Evolutionary conservation across 2,797 vertebrate species (phyloP), one percentile per base, ranked within the genome.

Genomic region (Propithecus perrieri): DNA sequence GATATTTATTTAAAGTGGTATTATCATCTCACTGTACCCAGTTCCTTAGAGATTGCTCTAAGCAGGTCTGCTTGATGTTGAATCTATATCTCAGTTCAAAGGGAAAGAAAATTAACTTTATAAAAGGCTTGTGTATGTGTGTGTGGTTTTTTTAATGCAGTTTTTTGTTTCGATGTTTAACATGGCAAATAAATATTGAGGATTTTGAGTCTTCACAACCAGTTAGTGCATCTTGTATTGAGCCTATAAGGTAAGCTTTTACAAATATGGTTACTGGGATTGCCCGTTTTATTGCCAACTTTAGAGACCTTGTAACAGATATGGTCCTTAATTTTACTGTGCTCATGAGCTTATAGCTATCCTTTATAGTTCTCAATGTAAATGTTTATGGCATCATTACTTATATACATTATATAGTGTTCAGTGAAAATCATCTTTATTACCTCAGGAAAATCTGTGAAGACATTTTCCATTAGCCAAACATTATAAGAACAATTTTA

Each of bases 341-440:
- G 79, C 41, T 89, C 14, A 15, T 69, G 74, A 81, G 48, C 85
- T 89, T 87, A 1, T 95, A 91, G n/a, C 26, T 46, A 2, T 91
- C 28, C 17, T 94, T 91, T 93, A 76, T 48, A 63, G 53, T 81
- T 93, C 41, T 46, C 78, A 78, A 17, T 91, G 69, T 86, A 94
- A 94, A 43, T 89, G 78, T 91, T 94, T 85, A 86, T 63, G 75
- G 38, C 12, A 15, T 95, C 46, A 53, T 92, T 94, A 69, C 53
- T 71, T 88, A 75, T 33, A 13, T 85, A 63, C 43, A 13, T 88
- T 91, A 30, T 13, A 38, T 72, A 86, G 61, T 83, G 41, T 41
- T 92, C n/a, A 63, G 48, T 74, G 74, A 95, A 93, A 95, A 80
- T 78, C 53, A 26, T 79, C 65, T 95, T 95, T 50, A 61, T 93